phyloP scores from a whole-genome alignment of 2,797 vertebrate genomes.

The Pseudomugil gertrudae region DNA sequence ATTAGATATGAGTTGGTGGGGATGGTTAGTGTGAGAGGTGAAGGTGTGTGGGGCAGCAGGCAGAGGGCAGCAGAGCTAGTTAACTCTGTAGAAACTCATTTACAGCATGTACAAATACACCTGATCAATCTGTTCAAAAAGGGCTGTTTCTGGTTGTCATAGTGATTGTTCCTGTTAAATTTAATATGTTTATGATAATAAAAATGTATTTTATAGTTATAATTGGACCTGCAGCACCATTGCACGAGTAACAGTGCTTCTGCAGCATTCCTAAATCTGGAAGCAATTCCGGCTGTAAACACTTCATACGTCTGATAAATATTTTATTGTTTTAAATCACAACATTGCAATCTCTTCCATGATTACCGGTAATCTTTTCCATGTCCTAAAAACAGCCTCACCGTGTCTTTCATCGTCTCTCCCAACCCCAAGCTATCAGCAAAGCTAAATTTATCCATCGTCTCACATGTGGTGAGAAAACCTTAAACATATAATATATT shows the following conservation, averaged over 20 bases:
- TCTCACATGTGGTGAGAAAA: conserved; percentile 52
- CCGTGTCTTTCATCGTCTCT: conserved; percentile 17
- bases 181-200: neutral
- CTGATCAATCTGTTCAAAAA: neutral
- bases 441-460: conserved; percentile 75
- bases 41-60: conserved; percentile 65
- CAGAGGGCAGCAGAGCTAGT: conserved; percentile 60
- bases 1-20: conserved; percentile 53
- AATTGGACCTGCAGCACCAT: neutral
- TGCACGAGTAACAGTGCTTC: neutral
- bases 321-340: conserved; percentile 3
- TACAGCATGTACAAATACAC: neutral
- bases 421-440: conserved; percentile 56
- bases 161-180: neutral
- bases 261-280: conserved; percentile 1
- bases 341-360: conserved; percentile 7
- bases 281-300: neutral
- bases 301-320: conserved; percentile 1
- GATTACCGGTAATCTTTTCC: conserved; percentile 48
- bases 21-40: conserved; percentile 54
- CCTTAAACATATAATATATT: conserved; percentile 7
- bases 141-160: neutral
- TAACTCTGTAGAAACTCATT: conserved; percentile 4
- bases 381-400: conserved; percentile 38
- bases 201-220: neutral